A percentile compares a stretch with the other conserved stretches of the same genome.
Evolutionary conservation across 2,113 vertebrate genomes (phyloP).

Genomic region (Charina bottae): DNA sequence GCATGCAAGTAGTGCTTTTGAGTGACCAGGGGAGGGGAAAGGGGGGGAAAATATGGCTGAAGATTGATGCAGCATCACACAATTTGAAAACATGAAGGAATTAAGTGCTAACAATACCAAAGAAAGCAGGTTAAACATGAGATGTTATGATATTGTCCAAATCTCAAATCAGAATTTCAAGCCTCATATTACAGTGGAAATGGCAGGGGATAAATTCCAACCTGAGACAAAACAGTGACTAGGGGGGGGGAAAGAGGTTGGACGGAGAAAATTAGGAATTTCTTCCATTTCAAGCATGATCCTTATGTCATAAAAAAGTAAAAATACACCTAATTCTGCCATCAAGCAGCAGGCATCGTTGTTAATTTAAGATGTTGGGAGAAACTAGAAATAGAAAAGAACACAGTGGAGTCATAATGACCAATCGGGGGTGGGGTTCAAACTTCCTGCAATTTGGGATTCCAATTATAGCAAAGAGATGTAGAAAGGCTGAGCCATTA

Average conservation of each 20-base stretch:
- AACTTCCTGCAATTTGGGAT: no score
- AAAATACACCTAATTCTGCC: not conserved
- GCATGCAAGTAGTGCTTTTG: no score
- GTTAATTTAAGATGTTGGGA: not conserved
- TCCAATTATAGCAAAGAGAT: no score
- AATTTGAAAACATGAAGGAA: not conserved
- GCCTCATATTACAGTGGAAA: not conserved
- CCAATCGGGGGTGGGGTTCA: no score
- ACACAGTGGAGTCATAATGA: not conserved
- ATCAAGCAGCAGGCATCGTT: constrained; percentile 3
- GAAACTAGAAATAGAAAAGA: constrained; percentile 18
- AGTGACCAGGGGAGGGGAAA: not conserved
- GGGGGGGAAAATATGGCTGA: not conserved
- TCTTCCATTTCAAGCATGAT: constrained; percentile 2
- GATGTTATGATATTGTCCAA: constrained; percentile 25
- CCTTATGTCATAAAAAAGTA: not conserved
- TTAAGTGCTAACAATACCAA: not conserved
- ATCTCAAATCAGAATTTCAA: not conserved
- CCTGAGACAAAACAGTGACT: constrained; percentile 14
- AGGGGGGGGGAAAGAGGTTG: not conserved
- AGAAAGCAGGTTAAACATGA: constrained; percentile 13
- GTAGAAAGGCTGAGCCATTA: no score
- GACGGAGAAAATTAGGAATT: constrained; percentile 5
- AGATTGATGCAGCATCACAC: not conserved
- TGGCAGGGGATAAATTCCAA: not conserved